phyloP scores from a whole-genome alignment of 2,113 vertebrate genomes.

The Pardalotus punctatus region DNA sequence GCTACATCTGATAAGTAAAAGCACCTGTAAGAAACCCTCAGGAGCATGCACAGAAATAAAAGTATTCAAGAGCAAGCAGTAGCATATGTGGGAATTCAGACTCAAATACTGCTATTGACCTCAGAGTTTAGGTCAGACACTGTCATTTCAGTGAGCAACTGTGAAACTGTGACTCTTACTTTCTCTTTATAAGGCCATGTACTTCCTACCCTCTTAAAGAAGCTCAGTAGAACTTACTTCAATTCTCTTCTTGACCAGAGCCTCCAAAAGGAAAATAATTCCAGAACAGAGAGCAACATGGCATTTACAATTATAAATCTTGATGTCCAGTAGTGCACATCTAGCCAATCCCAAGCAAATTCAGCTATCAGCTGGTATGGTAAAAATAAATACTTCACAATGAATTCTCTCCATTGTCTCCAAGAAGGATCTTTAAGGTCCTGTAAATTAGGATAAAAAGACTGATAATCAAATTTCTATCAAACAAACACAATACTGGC shows the following conservation, averaged over 20 bases:
- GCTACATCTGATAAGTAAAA: not conserved
- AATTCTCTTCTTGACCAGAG: slow-evolving; percentile 84
- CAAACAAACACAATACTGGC: not conserved
- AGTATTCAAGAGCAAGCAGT: not conserved
- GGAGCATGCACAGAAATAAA: not conserved
- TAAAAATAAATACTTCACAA: slow-evolving; percentile 86
- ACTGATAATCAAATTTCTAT: not conserved
- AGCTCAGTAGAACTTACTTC: slow-evolving; percentile 74
- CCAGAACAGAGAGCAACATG: slow-evolving; percentile 87
- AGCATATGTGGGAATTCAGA: not conserved
- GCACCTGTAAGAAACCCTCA: not conserved
- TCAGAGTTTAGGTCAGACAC: not conserved
- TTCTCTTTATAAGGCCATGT: not conserved
- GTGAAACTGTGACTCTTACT: not conserved
- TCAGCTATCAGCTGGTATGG: slow-evolving; percentile 94
- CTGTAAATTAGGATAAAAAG: not conserved
- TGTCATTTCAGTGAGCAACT: not conserved
- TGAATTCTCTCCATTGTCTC: slow-evolving; percentile 90
- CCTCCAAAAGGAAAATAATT: slow-evolving; percentile 84
- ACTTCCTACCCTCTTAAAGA: not conserved
- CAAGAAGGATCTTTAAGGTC: slow-evolving; percentile 80
- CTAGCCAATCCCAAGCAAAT: slow-evolving; percentile 94
- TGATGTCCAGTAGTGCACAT: slow-evolving; percentile 93
- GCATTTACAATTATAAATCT: slow-evolving; percentile 91
- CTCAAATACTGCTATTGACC: not conserved